These are phyloP conservation scores for Monochamus saltuarius DNA, from an alignment of 1,140 invertebrate species.

Conservation along the genomic window DNA sequence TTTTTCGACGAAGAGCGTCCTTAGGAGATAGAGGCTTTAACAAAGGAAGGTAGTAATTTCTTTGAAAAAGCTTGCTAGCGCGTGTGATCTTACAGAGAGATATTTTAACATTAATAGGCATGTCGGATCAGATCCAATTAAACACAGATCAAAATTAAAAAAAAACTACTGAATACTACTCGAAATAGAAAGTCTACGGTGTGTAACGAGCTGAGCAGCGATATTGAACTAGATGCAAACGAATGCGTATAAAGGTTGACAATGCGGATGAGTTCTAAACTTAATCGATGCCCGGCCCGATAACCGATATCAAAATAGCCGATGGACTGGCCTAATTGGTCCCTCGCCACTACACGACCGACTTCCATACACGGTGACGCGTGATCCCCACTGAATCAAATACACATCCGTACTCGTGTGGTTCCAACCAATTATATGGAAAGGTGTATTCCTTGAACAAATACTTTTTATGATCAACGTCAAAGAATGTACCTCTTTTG, in stretches of 20 bases:
- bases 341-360: constrained; percentile 39
- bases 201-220: constrained; percentile 24
- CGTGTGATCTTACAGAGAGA: constrained; percentile 80
- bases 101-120: constrained; percentile 53
- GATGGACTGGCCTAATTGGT: constrained; percentile 38
- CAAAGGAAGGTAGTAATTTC: constrained; percentile 80
- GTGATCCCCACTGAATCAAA: constrained; percentile 49
- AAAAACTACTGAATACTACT: too few relatives aligned
- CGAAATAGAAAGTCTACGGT: too few relatives aligned
- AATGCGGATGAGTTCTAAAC: constrained; percentile 25
- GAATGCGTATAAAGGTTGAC: constrained; percentile 26
- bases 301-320: constrained; percentile 35
- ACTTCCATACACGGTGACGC: constrained; percentile 48
- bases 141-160: too few relatives aligned
- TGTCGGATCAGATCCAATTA: constrained; percentile 16
- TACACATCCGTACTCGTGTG: constrained; percentile 40
- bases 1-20: constrained; percentile 65
- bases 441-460: constrained; percentile 34
- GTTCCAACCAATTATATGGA: constrained; percentile 44
- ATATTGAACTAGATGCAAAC: constrained; percentile 34
- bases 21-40: constrained; percentile 78
- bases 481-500: constrained; percentile 47
- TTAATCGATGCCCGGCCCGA: constrained; percentile 36
- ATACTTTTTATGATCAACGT: constrained; percentile 47
- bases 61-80: constrained; percentile 73